Evolutionary conservation across 2,888 invertebrate genomes (phyloP), one percentile per base, ranked within the genome.

Genomic region (Pristionchus maxplancki): DNA sequence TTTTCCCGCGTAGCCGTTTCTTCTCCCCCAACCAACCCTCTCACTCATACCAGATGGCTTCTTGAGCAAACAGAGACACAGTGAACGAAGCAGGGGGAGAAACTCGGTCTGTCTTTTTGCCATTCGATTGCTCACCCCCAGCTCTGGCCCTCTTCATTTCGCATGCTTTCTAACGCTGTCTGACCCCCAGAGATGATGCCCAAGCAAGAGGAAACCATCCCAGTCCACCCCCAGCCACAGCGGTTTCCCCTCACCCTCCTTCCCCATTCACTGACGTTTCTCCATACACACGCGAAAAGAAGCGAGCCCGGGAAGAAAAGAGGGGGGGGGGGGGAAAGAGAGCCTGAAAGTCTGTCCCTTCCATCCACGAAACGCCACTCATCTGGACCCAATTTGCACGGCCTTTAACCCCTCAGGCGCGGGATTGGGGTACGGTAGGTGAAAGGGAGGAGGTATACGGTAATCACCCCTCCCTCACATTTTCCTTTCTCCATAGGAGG

Each of bases 1-100:
- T 71, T 71, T 37, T 37, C 71, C 71, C 34, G 71, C 37, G 34
- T 37, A 34, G 71, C 71, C 44, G 78, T 78, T 78, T 48, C 40
- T 78, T 48, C 17, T 11, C 78, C 78, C 24, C n/a, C 44, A 44
- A 44, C 44, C n/a, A n/a, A n/a, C 44, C 34, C 44, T 34, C 78
- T 37, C 37, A 8, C 78, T 48, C 78, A 78, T 78, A 78, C 78
- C 78, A 78, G 78, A 78, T 78, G 78, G 78, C 78, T 40, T 1
- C 48, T 28, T n/a, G 20, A 78, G 44, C 78, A 78, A 78, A 78
- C 28, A 78, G 78, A 78, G 44, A 37, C 13, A 11, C 24, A 48
- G 37, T 37, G 64, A 64, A 17, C 28, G 64, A 64, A 17, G n/a
- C n/a, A 64, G 28, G 6, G 9, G 3, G 28, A 9, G 8, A 28